Evolutionary conservation across 1,140 invertebrate genomes (phyloP), one percentile per base, ranked within the genome.

Genomic region (Littorina saxatilis): DNA sequence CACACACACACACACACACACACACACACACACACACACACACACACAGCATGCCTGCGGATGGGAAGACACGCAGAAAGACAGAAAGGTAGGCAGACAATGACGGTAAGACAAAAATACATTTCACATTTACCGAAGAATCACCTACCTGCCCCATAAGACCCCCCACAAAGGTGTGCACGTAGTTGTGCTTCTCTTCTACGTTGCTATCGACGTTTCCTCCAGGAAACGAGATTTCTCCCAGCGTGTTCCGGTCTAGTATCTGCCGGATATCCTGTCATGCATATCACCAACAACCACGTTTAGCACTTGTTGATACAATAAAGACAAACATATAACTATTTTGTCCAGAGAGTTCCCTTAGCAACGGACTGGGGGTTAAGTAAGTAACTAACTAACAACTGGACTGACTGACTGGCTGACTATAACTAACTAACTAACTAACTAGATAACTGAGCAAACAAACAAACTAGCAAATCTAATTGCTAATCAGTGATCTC

Each of bases 211-310:
- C 68, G 13, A 82, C 66, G 5, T 47, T 29, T 15, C 79, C 88
- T 39, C 84, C 87, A 4, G 87, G 88, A 55, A 87, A 87, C 2
- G 88, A 87, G 29, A 89, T 87, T 63, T 89, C 85, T 4, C 83
- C 87, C 15, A 89, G 58, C 20, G 82, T 74, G 13, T 70, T 50
- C 3, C 78, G 82, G 0, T 78, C 80, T 47, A 88, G 20, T 23
- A 89, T 80, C 17, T 79, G 72, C 55, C 52, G 35, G 35, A 89
- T 83, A 47, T 90, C 88, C 61, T 77, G 55, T 3, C 75, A 78
- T 15, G 66, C 83, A 72, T 89, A 73, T 23, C 84, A 77, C 52
- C 77, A 70, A 17, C 84, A 81, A 32, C 78, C 70, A 27, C 27
- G 13, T 27, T 27, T 27, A 66, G 13, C 32, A 13, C 27, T 66